Base-by-base conservation (phyloP, 2,888 invertebrate species). In the Lasioglossum villosulum region DNA sequence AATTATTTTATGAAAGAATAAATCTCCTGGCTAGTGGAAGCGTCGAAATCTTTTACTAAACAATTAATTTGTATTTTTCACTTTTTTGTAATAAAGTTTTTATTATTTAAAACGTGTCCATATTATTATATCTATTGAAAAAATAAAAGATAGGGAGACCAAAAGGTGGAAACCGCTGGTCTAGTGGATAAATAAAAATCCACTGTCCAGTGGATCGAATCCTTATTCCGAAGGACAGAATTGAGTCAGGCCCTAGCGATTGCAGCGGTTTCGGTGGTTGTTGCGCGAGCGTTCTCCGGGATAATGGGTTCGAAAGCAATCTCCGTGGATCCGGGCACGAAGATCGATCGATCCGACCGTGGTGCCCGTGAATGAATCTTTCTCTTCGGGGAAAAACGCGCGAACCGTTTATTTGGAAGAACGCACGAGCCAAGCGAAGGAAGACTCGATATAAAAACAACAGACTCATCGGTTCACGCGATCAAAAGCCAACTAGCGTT, bases 371-470 rank as follows among this genome's bases (percentile, higher is more conserved):
- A 19, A n/a, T n/a, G 23, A 10, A 66, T 45, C 34, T 71, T 34
- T 27, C 14, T 34, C 73, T 71, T n/a, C 6, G 27, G 34, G 59
- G 39, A 75, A 75, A 86, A 80, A 72, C 63, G 66, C 37, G 39
- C 48, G 52, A 73, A 78, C 27, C 72, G 63, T 73, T 66, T 77
- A 79, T 86, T 86, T 78, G 59, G 66, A 45, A 63, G 59, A 81
- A 79, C 45, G 72, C 8, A 72, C 66, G 80, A 80, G 76, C 37
- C 66, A 82, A 66, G 78, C 76, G 82, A 81, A 75, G 84, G 83
- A 88, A 86, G 81, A 81, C 79, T 72, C 80, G 80, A 87, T 93
- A 92, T 92, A 92, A 93, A 92, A 92, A 88, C 87, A 91, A 90
- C 89, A 82, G 86, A 82, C 85, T 83, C 86, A 88, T 86, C 89